Percentiles rank a stretch among this genome's conserved stretches.
Evolutionary conservation across 2,888 invertebrate species (phyloP).

Genomic region (Elegia similella): DNA sequence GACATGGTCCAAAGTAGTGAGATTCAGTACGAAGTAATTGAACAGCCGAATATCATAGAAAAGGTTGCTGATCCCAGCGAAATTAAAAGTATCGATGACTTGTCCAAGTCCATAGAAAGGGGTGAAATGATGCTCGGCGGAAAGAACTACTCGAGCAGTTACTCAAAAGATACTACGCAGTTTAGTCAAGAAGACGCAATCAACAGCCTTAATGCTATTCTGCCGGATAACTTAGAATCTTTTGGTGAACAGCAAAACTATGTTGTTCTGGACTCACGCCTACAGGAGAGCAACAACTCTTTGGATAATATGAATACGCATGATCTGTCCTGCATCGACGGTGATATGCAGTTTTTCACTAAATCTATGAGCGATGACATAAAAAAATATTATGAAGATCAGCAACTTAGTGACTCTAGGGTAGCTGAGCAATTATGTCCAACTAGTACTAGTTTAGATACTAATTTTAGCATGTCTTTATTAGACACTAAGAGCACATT

Average conservation of each 20-base stretch:
- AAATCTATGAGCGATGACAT: constrained; percentile 77
- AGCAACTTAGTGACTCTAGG: constrained; percentile 60
- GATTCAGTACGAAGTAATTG: constrained; percentile 77
- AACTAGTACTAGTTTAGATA: constrained; percentile 60
- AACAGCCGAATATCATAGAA: constrained; percentile 77
- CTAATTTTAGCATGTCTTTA: constrained; percentile 67
- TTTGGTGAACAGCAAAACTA: constrained; percentile 70
- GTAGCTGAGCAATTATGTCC: constrained; percentile 69
- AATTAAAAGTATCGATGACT: constrained; percentile 76
- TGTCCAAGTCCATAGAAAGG: constrained; percentile 73
- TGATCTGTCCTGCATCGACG: constrained; percentile 73
- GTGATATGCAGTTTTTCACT: constrained; percentile 74
- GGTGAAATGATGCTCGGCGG: constrained; percentile 65
- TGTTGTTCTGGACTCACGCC: constrained; percentile 59
- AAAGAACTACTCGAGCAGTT: constrained; percentile 54
- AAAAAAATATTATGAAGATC: constrained; percentile 73
- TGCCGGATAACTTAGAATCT: constrained; percentile 70
- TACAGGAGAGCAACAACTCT: constrained; percentile 52
- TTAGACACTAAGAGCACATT: constrained; percentile 62
- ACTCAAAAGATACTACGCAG: constrained; percentile 50
- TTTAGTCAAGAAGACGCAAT: constrained; percentile 62
- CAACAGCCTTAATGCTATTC: constrained; percentile 63
- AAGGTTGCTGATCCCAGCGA: constrained; percentile 72
- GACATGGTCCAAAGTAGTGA: constrained; percentile 79
- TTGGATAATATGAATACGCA: constrained; percentile 57